phyloP scores from a whole-genome alignment of 2,113 vertebrate species.

The Hemiscyllium ocellatum region DNA sequence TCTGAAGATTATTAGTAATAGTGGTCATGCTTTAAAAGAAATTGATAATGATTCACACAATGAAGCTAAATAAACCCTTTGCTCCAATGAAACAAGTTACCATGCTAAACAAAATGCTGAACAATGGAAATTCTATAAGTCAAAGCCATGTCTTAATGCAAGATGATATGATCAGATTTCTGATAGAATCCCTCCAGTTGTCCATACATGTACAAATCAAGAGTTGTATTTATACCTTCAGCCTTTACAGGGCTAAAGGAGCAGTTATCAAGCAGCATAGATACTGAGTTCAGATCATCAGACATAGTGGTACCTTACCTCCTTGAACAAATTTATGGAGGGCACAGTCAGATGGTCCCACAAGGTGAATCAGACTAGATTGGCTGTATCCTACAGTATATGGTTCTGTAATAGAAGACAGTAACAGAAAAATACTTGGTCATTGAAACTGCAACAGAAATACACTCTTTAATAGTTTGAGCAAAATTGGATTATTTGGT shows the following conservation, averaged over 20 bases:
- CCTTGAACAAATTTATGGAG: slow-evolving; percentile 81
- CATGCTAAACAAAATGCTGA: neutral
- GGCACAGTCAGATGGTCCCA: slow-evolving; percentile 87
- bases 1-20: neutral
- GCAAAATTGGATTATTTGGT: neutral
- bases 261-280: neutral
- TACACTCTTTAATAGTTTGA: neutral
- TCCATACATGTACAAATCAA: neutral
- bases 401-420: slow-evolving; percentile 57
- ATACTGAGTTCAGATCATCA: neutral
- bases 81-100: neutral
- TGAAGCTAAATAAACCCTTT: neutral
- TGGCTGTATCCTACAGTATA: slow-evolving; percentile 86
- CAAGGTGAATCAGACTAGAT: slow-evolving; percentile 87
- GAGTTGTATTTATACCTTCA: neutral
- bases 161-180: neutral
- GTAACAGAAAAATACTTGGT: neutral
- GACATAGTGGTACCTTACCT: slow-evolving; percentile 57
- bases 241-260: neutral
- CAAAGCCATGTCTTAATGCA: neutral
- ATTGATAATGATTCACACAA: neutral
- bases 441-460: neutral
- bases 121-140: slow-evolving; percentile 1
- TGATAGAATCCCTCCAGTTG: neutral
- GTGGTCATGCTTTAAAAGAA: neutral